Base-by-base conservation (phyloP, 2,888 invertebrate species). In the Patella caerulea region DNA sequence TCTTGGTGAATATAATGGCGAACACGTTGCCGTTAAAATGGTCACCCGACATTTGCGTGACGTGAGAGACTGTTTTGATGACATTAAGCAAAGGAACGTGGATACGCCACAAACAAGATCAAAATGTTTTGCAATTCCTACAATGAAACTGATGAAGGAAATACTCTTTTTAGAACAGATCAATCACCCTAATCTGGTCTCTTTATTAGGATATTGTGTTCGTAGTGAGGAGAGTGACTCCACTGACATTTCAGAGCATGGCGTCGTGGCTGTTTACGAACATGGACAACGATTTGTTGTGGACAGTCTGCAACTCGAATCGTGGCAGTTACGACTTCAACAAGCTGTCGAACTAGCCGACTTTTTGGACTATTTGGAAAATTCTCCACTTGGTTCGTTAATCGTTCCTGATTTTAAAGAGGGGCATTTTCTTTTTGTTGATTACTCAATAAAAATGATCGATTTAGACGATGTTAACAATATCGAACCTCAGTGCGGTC, bases 131-230 rank as follows among this genome's bases (percentile, higher is more conserved):
- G 84, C 86, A 0, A 83, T 86, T 29, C 86, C 90, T 9, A 90
- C 88, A 17, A 88, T 88, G 86, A 89, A 88, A 78, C 81, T 91
- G 24, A 90, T 91, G 90, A 90, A 91, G 81, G 90, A 91, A 78
- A 89, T 90, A 70, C 79, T 91, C 29, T 73, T 91, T 24, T 80
- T 88, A 65, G 84, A 88, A 77, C 89, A 91, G 82, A 80, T 91
- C 4, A 76, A 84, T 59, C 90, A 90, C 78, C 87, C 85, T n/a
- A 88, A 88, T 70, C 84, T 90, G 17, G 84, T 87, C 17, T 81
- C 78, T 72, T 81, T 91, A 74, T 82, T 90, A 19, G 90, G 90
- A 12, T 91, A 87, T 75, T 91, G 90, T 81, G 87, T 89, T 1
- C 82, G 90, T 9, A 90, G 88, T 76, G 90, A 90, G 74, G 90